Evolutionary conservation across 2,888 invertebrate species (phyloP).

Genomic region (Phragmatobia fuliginosa): DNA sequence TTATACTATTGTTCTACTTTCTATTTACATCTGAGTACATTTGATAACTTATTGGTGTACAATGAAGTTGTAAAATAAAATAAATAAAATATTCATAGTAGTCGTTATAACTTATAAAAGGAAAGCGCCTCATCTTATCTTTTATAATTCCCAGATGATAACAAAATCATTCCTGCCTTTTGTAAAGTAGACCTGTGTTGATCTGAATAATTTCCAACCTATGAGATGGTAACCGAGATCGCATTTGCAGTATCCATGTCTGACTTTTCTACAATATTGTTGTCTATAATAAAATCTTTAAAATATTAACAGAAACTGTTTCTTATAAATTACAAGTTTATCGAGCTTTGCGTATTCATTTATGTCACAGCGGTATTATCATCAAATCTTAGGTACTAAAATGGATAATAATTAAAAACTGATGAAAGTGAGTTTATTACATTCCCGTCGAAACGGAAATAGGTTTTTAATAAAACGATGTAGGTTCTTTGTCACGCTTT

Average conservation of each 20-base stretch:
- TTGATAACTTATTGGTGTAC: too few relatives aligned
- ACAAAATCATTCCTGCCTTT: neutral
- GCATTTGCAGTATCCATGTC: neutral
- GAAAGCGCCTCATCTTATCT: too few relatives aligned
- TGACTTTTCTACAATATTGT: neutral
- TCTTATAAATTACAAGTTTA: neutral
- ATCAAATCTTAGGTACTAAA: conserved; percentile 16
- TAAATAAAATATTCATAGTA: too few relatives aligned
- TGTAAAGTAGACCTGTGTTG: neutral
- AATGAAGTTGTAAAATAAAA: too few relatives aligned
- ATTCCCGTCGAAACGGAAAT: conserved; percentile 33
- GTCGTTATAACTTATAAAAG: neutral
- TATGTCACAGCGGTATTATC: neutral
- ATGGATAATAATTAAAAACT: conserved; percentile 30
- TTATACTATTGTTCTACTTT: too few relatives aligned
- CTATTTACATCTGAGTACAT: too few relatives aligned
- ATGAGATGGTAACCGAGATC: neutral
- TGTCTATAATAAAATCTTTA: too few relatives aligned
- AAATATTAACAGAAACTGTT: too few relatives aligned
- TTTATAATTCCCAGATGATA: too few relatives aligned
- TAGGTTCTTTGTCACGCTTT: conserved; percentile 35
- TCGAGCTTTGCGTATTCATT: neutral
- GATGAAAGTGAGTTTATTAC: conserved; percentile 38
- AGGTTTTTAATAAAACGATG: conserved; percentile 48
- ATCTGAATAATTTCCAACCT: neutral